phyloP scores from a whole-genome alignment of 2,797 vertebrate genomes.

The Mus caroli region DNA sequence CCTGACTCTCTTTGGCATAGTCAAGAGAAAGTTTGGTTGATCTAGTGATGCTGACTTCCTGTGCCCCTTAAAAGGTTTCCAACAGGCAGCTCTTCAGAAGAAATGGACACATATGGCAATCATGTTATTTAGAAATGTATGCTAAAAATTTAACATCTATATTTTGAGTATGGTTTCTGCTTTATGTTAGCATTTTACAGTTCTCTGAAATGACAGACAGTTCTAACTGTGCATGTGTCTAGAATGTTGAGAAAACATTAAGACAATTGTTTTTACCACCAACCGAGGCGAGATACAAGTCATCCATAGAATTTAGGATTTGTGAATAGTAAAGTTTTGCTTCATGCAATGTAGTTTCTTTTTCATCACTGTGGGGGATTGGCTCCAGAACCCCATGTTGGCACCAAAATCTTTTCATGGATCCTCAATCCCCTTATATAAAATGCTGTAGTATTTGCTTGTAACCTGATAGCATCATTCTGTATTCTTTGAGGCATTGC shows the following conservation, averaged over 20 bases:
- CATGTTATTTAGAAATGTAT: slow-evolving; percentile 24
- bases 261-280: slow-evolving; percentile 18
- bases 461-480: not conserved
- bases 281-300: not conserved
- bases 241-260: slow-evolving; percentile 39
- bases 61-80: slow-evolving; percentile 34
- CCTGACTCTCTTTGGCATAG: not conserved
- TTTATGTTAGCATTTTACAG: slow-evolving; percentile 30
- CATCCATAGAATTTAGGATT: slow-evolving; percentile 13
- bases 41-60: not conserved
- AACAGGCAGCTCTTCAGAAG: not conserved
- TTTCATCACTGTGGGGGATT: not conserved
- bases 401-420: not conserved
- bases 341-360: not conserved
- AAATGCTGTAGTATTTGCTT: not conserved
- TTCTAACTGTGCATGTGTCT: not conserved
- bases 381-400: not conserved
- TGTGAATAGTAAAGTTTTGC: slow-evolving; percentile 10
- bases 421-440: not conserved
- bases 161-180: not conserved
- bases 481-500: not conserved
- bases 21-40: not conserved
- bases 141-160: not conserved
- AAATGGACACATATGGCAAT: not conserved
- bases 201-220: not conserved